Conservation (phyloP, 2,888 invertebrate species). For the Amphimallon solstitiale region DNA sequence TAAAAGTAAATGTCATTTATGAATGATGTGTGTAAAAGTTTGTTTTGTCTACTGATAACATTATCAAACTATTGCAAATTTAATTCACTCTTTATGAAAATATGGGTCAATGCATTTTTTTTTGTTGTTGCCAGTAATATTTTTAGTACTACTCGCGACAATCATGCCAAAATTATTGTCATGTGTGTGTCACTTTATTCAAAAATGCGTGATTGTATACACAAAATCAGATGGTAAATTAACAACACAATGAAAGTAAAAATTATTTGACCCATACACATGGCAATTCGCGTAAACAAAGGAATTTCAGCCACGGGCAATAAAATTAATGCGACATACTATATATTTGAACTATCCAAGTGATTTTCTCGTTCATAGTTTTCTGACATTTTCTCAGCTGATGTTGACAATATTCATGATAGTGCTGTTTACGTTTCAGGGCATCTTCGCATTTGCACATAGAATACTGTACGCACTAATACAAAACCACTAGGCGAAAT, state of each 20-base stretch:
- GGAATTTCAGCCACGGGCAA: slow-evolving; percentile 38
- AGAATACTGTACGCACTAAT: slow-evolving; percentile 26
- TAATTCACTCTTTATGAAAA: slow-evolving; percentile 3
- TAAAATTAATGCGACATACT: slow-evolving; percentile 46
- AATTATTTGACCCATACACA: slow-evolving; percentile 16
- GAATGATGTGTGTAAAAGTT: slow-evolving; percentile 2
- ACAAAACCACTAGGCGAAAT: slow-evolving; percentile 43
- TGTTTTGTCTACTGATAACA: slow-evolving; percentile 31
- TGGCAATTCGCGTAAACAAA: slow-evolving; percentile 30
- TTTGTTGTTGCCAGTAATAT: slow-evolving; percentile 1
- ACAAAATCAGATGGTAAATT: neutral
- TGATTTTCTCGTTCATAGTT: slow-evolving; percentile 54
- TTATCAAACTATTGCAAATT: slow-evolving; percentile 37
- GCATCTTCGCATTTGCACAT: slow-evolving; percentile 17
- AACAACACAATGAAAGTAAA: slow-evolving; percentile 25
- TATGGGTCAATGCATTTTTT: slow-evolving; percentile 17
- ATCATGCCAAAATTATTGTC: slow-evolving; percentile 4
- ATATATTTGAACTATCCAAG: slow-evolving; percentile 53
- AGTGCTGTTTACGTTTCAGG: slow-evolving; percentile 21
- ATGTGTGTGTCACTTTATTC: slow-evolving; percentile 4
- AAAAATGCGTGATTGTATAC: neutral
- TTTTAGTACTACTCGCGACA: neutral
- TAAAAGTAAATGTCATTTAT: slow-evolving; percentile 37
- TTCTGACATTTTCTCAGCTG: slow-evolving; percentile 61
- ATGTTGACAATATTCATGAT: slow-evolving; percentile 46